Percentiles rank a stretch among this genome's conserved stretches.
Conservation (phyloP, 2,888 invertebrate genomes). For the Aelia acuminata region DNA sequence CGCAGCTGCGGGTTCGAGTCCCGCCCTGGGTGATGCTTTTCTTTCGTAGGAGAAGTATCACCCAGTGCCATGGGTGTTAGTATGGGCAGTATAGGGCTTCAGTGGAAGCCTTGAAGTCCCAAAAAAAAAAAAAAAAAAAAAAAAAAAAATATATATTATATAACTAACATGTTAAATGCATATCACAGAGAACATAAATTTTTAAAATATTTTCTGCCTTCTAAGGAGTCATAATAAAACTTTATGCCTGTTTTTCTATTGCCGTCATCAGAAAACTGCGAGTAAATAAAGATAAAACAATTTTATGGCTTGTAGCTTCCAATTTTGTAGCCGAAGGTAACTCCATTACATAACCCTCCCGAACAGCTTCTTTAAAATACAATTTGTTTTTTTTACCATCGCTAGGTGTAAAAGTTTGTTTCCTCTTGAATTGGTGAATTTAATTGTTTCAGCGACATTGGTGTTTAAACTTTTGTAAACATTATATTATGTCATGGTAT, state of each 20-base stretch:
- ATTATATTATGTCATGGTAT: constrained; percentile 14
- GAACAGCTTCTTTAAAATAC: not conserved
- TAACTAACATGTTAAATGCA: not conserved
- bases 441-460: not conserved
- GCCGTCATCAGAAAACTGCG: not conserved
- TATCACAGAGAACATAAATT: not conserved
- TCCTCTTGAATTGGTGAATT: not conserved
- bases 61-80: no score
- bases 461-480: not conserved
- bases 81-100: no score
- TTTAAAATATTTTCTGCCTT: not conserved
- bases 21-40: no score
- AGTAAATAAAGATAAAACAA: constrained; percentile 22
- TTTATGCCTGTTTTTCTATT: not conserved
- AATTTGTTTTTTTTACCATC: not conserved
- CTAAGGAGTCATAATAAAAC: not conserved
- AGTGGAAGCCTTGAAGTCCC: no score
- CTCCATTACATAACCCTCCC: not conserved
- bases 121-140: no score
- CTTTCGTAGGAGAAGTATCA: no score
- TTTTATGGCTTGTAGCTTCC: constrained; percentile 2
- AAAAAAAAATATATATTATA: no score
- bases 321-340: not conserved
- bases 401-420: not conserved
- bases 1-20: no score